phyloP scores from a whole-genome alignment of 2,888 invertebrate species.

The Fragum fragum region DNA sequence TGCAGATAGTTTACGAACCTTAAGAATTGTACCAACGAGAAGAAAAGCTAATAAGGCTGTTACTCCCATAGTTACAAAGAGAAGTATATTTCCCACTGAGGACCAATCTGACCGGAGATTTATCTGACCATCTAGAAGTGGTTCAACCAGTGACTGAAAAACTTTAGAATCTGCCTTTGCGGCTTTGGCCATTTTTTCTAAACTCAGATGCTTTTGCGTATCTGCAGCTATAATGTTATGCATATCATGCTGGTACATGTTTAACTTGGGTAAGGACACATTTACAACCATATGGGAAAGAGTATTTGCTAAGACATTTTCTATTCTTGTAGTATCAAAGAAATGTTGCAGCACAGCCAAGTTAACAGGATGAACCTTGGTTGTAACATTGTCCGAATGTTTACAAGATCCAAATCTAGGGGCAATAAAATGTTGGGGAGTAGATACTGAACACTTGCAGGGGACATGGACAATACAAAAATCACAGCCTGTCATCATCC shows the following conservation, averaged over 20 bases:
- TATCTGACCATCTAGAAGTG: conserved; percentile 45
- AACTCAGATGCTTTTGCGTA: conserved; percentile 39
- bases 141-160: conserved; percentile 52
- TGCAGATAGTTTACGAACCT: conserved; percentile 26
- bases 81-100: conserved; percentile 13
- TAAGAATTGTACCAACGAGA: conserved; percentile 22
- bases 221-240: conserved; percentile 47
- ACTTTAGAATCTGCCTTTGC: conserved; percentile 46
- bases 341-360: conserved; percentile 51
- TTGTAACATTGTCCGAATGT: conserved; percentile 15
- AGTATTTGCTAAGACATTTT: conserved; percentile 39
- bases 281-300: conserved; percentile 35
- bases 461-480: conserved; percentile 41
- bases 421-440: conserved; percentile 17
- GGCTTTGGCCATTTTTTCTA: conserved; percentile 50
- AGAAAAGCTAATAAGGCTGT: background rate
- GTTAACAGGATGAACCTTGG: conserved; percentile 49
- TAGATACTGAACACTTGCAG: conserved; percentile 40
- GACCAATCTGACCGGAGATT: conserved; percentile 36
- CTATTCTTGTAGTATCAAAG: conserved; percentile 31
- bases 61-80: conserved; percentile 5
- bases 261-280: conserved; percentile 36
- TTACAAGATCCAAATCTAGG: conserved; percentile 35
- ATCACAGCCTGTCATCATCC: conserved; percentile 51
- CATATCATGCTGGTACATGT: conserved; percentile 47